phyloP scores from a whole-genome alignment of 2,888 invertebrate genomes.

The Scelioninae gen. 2 region DNA sequence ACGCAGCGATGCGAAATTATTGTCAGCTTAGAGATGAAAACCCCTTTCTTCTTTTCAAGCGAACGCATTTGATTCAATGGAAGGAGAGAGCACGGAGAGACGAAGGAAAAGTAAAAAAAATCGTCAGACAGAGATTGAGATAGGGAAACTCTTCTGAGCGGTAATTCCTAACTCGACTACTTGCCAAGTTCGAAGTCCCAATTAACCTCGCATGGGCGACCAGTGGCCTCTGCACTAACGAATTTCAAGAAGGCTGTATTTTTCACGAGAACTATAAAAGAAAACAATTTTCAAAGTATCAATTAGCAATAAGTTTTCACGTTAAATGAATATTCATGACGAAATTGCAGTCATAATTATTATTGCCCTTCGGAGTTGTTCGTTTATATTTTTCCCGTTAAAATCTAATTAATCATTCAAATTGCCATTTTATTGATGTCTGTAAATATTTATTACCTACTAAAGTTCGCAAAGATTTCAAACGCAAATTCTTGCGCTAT shows the following conservation, averaged over 20 bases:
- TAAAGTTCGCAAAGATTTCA: no score
- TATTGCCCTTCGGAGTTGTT: no score
- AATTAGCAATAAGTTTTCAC: conserved; percentile 16
- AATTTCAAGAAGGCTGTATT: conserved; percentile 29
- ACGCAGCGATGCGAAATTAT: conserved; percentile 45
- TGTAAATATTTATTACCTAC: no score
- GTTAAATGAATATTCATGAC: background rate
- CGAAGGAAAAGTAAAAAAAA: conserved; percentile 27
- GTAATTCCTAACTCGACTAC: conserved; percentile 66
- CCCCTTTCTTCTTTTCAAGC: conserved; percentile 39
- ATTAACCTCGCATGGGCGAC: conserved; percentile 64
- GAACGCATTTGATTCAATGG: conserved; percentile 34
- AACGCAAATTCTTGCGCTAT: no score
- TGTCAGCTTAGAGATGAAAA: conserved; percentile 45
- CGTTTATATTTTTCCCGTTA: no score
- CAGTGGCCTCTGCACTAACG: conserved; percentile 28
- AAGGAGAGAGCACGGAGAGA: conserved; percentile 32
- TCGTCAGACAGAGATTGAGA: conserved; percentile 40
- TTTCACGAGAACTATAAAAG: conserved; percentile 20
- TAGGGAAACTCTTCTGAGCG: conserved; percentile 62
- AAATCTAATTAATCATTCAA: no score
- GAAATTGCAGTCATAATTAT: background rate
- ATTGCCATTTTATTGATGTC: no score
- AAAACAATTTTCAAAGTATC: conserved; percentile 17
- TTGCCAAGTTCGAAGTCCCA: conserved; percentile 63